These are phyloP conservation scores for Amblyraja radiata DNA, from an alignment of 2,797 vertebrate species.

Conservation along the genomic window DNA sequence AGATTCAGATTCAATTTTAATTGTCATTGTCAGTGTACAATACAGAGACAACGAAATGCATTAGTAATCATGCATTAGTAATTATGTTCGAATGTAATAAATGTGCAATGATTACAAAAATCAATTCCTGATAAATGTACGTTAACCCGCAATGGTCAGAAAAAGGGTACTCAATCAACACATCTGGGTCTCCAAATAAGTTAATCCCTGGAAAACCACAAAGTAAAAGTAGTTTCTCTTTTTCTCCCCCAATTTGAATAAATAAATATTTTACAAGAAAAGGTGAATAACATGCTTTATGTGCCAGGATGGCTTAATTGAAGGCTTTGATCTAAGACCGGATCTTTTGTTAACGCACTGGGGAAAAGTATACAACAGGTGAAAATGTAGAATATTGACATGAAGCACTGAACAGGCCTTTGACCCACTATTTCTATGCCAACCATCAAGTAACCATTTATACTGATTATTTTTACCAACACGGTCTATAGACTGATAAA, in stretches of 20 bases:
- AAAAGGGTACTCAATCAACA: neutral
- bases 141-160: neutral
- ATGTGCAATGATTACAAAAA: neutral
- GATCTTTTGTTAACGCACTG: too few relatives aligned
- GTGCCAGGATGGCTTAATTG: neutral
- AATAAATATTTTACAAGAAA: neutral
- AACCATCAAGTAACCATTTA: too few relatives aligned
- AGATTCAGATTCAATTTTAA: too few relatives aligned
- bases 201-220: neutral
- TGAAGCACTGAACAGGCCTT: too few relatives aligned
- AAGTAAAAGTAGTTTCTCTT: neutral
- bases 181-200: too few relatives aligned
- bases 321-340: neutral
- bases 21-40: too few relatives aligned
- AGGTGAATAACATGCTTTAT: neutral
- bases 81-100: too few relatives aligned
- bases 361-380: neutral
- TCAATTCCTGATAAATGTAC: neutral
- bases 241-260: neutral
- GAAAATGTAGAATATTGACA: neutral
- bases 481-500: too few relatives aligned
- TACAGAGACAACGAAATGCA: too few relatives aligned
- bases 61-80: too few relatives aligned
- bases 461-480: too few relatives aligned
- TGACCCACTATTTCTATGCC: too few relatives aligned